Percentiles rank a stretch among this genome's conserved stretches.
Conservation (phyloP, 2,888 invertebrate species). For the Protula sp. region DNA sequence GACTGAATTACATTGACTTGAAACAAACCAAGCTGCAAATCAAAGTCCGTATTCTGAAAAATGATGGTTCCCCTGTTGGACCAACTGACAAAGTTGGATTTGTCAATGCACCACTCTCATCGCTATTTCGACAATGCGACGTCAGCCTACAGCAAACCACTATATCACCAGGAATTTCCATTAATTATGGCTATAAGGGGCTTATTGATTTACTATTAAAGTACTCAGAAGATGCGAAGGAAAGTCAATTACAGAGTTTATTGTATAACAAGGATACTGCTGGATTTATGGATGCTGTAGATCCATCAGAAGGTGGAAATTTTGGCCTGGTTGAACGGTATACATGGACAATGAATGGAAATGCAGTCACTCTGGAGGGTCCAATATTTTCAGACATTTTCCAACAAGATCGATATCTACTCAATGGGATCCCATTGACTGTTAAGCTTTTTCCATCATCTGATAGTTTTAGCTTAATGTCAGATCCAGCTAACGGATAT, state of each 20-base stretch:
- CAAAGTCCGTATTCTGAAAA: too few relatives aligned
- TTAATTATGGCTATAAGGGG: too few relatives aligned
- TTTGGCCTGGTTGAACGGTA: background rate
- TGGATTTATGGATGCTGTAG: background rate
- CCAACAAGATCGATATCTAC: background rate
- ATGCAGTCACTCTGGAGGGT: background rate
- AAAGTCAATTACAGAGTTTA: background rate
- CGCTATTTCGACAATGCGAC: too few relatives aligned
- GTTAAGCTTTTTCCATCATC: background rate
- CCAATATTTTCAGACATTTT: background rate
- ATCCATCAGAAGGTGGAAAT: background rate
- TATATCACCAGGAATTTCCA: too few relatives aligned
- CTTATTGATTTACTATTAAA: background rate
- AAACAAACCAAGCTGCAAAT: too few relatives aligned
- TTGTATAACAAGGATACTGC: background rate
- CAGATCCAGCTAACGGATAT: background rate
- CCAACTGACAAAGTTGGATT: too few relatives aligned
- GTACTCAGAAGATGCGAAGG: background rate
- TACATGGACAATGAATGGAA: background rate
- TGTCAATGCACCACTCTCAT: too few relatives aligned
- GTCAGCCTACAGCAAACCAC: too few relatives aligned
- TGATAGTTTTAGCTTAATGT: background rate
- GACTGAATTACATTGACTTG: too few relatives aligned
- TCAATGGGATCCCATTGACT: background rate
- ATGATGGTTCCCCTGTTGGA: too few relatives aligned